Evolutionary conservation across 1,140 invertebrate species (phyloP).

Genomic region (Drosophila hydei): DNA sequence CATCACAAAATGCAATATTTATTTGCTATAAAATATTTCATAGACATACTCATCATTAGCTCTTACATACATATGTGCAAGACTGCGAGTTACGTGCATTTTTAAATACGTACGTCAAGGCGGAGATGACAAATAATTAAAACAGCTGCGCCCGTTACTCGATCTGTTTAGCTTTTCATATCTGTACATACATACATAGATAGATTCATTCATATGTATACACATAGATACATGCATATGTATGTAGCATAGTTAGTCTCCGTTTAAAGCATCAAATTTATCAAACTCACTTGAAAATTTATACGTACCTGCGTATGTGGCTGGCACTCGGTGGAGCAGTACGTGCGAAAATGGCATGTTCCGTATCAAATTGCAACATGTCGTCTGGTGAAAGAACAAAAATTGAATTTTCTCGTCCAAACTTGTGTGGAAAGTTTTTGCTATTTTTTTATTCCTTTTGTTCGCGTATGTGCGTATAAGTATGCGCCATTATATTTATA

Average conservation of each 20-base stretch:
- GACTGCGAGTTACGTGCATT: too few species aligned
- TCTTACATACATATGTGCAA: too few species aligned
- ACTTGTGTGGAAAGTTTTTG: conserved; percentile 38
- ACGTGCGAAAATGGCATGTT: conserved; percentile 29
- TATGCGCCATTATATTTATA: conserved; percentile 12
- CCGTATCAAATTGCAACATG: conserved; percentile 24
- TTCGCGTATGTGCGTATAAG: conserved; percentile 6
- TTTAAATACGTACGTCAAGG: neutral
- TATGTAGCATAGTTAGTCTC: neutral
- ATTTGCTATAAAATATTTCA: neutral
- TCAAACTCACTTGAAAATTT: neutral
- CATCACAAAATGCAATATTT: conserved; percentile 14
- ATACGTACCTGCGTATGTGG: neutral
- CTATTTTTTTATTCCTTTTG: neutral
- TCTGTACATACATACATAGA: neutral
- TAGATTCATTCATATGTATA: neutral
- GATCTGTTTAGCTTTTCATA: neutral
- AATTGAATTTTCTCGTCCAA: conserved; percentile 12
- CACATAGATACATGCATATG: neutral
- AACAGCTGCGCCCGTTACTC: neutral
- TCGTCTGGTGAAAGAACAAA: conserved; percentile 11
- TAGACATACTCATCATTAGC: neutral
- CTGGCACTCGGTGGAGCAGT: conserved; percentile 1
- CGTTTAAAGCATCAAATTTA: too few species aligned
- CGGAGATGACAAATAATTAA: neutral